Percentiles rank a stretch among this genome's conserved stretches.
Evolutionary conservation across 2,888 invertebrate genomes (phyloP).

Genomic region (Netelia virgata): DNA sequence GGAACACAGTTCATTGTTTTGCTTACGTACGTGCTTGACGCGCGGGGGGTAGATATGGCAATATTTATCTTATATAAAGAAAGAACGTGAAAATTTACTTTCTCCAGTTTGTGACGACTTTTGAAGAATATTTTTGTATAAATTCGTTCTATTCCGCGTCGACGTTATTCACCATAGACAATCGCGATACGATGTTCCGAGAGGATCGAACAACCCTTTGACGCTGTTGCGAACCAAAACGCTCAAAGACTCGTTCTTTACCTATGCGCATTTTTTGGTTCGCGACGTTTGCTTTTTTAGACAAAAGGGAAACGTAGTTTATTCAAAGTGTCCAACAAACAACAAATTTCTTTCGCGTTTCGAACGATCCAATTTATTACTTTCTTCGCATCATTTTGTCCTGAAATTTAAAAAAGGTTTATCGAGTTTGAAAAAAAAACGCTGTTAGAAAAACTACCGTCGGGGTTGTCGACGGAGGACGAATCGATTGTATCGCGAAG

Average conservation of each 20-base stretch:
- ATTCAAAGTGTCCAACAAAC: not conserved
- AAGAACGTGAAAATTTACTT: not conserved
- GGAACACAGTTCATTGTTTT: no score
- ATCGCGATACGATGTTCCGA: conserved; percentile 18
- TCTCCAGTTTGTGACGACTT: not conserved
- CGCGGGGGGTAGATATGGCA: no score
- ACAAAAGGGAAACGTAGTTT: not conserved
- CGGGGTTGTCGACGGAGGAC: no score
- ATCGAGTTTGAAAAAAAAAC: no score
- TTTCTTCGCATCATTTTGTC: no score
- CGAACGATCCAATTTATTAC: no score
- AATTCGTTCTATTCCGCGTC: not conserved
- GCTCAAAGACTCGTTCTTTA: conserved; percentile 21
- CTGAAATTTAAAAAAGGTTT: no score
- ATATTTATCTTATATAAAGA: not conserved
- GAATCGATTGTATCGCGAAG: no score
- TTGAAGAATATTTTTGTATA: not conserved
- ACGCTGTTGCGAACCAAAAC: conserved; percentile 19
- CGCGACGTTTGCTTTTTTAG: not conserved
- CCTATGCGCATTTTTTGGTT: conserved; percentile 15
- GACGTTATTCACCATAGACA: conserved; percentile 19
- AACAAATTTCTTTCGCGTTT: no score
- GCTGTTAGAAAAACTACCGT: no score
- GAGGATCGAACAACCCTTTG: conserved; percentile 20
- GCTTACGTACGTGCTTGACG: no score